Conservation (phyloP, 2,888 invertebrate genomes). For the Metacarcinus magister region DNA sequence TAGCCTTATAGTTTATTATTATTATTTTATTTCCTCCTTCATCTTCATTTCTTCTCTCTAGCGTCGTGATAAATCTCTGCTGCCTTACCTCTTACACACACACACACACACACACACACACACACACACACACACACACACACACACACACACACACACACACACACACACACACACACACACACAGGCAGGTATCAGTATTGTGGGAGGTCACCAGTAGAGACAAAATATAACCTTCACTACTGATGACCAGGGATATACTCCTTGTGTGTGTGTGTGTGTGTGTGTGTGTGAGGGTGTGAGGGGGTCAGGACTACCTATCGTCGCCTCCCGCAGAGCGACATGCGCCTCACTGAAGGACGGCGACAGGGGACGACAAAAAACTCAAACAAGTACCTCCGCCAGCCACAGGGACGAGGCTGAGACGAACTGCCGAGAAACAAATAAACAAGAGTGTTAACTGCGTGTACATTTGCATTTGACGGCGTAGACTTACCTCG, state of each 20-base stretch:
- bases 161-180: constrained; percentile 26
- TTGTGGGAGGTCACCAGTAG: neutral
- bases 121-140: constrained; percentile 6
- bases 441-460: constrained; percentile 72
- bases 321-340: constrained; percentile 51
- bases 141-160: constrained; percentile 26
- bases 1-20: neutral
- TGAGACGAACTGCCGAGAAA: constrained; percentile 68
- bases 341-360: constrained; percentile 64
- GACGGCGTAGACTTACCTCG: neutral
- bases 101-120: constrained; percentile 48
- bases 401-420: constrained; percentile 55
- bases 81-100: neutral
- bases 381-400: neutral
- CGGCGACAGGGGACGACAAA: constrained; percentile 66
- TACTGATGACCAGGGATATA: neutral
- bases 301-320: constrained; percentile 56
- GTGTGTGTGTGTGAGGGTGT: constrained; percentile 42
- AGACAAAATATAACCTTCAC: neutral
- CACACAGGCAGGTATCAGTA: neutral
- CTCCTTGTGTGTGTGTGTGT: constrained; percentile 30
- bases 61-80: neutral
- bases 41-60: neutral
- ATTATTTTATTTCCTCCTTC: neutral
- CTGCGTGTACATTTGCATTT: constrained; percentile 29